Evolutionary conservation across 2,888 invertebrate genomes (phyloP).

Genomic region (Dicyrtomina minuta): DNA sequence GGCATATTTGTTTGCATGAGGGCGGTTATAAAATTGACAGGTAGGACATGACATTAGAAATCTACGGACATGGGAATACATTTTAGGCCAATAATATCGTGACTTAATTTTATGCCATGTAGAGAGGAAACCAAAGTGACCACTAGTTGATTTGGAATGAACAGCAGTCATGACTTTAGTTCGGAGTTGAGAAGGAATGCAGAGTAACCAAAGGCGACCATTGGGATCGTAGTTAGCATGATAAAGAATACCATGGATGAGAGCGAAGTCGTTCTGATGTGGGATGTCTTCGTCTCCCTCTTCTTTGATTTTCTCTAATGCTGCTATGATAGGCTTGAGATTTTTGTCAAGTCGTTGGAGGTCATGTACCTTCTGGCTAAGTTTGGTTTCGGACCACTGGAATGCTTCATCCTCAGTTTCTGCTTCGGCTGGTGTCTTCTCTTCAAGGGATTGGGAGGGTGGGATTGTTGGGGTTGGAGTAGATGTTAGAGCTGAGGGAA

Average conservation of each 20-base stretch:
- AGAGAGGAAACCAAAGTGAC: conserved; percentile 7
- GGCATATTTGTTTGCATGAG: background rate
- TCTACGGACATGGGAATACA: background rate
- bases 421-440: too few species aligned
- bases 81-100: conserved; percentile 21
- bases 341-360: background rate
- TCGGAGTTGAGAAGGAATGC: background rate
- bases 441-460: background rate
- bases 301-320: too few species aligned
- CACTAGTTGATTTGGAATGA: background rate
- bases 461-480: background rate
- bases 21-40: conserved; percentile 17
- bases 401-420: background rate
- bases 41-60: too few species aligned
- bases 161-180: background rate
- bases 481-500: background rate
- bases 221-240: background rate
- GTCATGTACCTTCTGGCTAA: background rate
- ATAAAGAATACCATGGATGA: conserved; percentile 5
- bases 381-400: background rate
- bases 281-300: background rate
- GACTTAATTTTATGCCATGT: background rate
- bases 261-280: background rate
- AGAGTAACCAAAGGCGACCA: conserved; percentile 4
- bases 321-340: too few species aligned